Conservation (phyloP, 2,113 vertebrate species). For the Scatophagus argus region DNA sequence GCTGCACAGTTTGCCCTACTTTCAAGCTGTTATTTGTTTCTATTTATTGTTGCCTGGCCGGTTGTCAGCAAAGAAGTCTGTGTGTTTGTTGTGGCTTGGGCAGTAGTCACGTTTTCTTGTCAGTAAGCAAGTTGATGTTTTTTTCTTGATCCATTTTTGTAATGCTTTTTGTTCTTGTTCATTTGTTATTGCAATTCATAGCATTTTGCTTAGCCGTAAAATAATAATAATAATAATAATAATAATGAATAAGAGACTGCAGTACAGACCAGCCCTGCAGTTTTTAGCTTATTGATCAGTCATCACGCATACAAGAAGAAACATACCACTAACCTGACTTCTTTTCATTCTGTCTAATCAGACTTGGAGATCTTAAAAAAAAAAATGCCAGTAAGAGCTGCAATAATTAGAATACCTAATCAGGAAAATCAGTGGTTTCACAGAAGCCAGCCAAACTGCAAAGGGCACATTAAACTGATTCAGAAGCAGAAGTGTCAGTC, state of each 20-base stretch:
- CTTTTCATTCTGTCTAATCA: conserved; percentile 14
- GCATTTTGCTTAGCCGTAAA: too few relatives aligned
- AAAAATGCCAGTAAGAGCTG: not conserved
- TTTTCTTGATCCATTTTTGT: not conserved
- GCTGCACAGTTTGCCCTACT: conserved; percentile 66
- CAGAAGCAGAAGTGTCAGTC: conserved; percentile 8
- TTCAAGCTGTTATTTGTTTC: conserved; percentile 45
- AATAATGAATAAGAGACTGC: not conserved
- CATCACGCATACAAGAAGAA: not conserved
- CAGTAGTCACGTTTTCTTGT: not conserved
- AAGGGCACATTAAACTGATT: conserved; percentile 9
- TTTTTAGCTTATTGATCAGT: not conserved
- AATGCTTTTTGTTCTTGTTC: not conserved
- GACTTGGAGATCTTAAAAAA: not conserved
- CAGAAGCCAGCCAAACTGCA: conserved; percentile 16
- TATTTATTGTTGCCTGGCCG: conserved; percentile 17
- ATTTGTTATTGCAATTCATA: too few relatives aligned
- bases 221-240: too few relatives aligned
- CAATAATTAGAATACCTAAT: not conserved
- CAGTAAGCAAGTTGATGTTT: not conserved
- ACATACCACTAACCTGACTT: not conserved
- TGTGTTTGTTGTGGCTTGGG: not conserved
- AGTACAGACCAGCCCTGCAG: not conserved
- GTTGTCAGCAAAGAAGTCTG: conserved; percentile 4
- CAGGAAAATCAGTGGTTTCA: conserved; percentile 30